Percentiles rank a stretch among this genome's conserved stretches.
Evolutionary conservation across 2,888 invertebrate species (phyloP).

Genomic region (Biston betularia): DNA sequence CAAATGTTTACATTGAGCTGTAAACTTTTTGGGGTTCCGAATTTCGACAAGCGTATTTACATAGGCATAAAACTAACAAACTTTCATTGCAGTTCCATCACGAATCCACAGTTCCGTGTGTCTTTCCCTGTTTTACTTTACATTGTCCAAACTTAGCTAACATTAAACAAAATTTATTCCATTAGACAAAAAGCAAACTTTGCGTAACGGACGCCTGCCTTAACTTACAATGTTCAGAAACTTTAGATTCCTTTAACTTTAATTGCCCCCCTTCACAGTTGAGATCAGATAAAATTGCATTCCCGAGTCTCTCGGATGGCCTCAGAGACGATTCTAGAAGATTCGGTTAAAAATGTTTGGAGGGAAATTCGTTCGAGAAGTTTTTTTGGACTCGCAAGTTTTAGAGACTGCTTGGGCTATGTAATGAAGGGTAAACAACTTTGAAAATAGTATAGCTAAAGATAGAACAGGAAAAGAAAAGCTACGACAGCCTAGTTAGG

Average conservation of each 20-base stretch:
- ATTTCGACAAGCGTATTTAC: constrained; percentile 14
- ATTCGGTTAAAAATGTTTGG: constrained; percentile 28
- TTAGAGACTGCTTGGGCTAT: background rate
- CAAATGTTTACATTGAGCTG: background rate
- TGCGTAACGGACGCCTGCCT: constrained; percentile 34
- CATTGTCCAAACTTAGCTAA: constrained; percentile 32
- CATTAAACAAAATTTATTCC: constrained; percentile 37
- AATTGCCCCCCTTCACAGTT: constrained; percentile 61
- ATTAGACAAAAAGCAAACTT: constrained; percentile 39
- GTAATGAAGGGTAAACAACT: background rate
- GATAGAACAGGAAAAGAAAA: too few relatives aligned
- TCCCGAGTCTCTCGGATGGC: constrained; percentile 42
- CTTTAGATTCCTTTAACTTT: constrained; percentile 59
- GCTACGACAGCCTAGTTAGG: too few relatives aligned
- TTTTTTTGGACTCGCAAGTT: constrained; percentile 9
- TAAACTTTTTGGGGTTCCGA: constrained; percentile 1
- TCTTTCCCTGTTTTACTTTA: constrained; percentile 26
- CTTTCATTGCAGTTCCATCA: constrained; percentile 22
- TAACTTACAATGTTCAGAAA: constrained; percentile 51
- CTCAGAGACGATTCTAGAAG: constrained; percentile 13
- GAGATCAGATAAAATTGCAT: constrained; percentile 69
- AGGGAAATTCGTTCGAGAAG: constrained; percentile 3
- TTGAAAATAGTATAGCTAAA: background rate
- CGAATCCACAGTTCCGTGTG: constrained; percentile 17
- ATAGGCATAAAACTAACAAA: constrained; percentile 26